A percentile compares a stretch with the other conserved stretches of the same genome.
phyloP scores from a whole-genome alignment of 2,888 invertebrate genomes.

The Drosophila colorata region DNA sequence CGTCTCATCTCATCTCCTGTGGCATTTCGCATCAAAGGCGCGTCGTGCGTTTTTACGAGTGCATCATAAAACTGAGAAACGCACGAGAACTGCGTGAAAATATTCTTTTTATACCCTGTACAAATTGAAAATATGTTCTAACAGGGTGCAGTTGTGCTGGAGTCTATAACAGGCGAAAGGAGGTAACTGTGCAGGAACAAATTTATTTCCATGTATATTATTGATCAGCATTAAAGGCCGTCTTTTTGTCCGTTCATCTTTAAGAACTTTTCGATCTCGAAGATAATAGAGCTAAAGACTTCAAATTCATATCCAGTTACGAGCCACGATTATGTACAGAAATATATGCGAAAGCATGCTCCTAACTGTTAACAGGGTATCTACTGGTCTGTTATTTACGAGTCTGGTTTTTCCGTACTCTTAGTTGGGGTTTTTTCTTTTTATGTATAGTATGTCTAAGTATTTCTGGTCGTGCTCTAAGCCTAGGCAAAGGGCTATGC shows the following conservation, averaged over 20 bases:
- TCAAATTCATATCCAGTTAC: too few relatives aligned
- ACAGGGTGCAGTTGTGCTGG: not conserved
- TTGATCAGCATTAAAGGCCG: too few relatives aligned
- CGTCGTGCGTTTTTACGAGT: conserved; percentile 70
- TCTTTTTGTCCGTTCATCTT: too few relatives aligned
- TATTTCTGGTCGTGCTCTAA: conserved; percentile 50
- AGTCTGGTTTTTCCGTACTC: conserved; percentile 25
- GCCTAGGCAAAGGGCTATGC: conserved; percentile 47
- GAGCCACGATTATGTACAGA: too few relatives aligned
- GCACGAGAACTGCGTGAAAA: conserved; percentile 60
- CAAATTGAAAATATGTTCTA: not conserved
- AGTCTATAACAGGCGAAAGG: too few relatives aligned
- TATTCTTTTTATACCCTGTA: conserved; percentile 23
- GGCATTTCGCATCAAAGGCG: conserved; percentile 69
- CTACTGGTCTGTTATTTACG: not conserved
- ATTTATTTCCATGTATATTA: too few relatives aligned
- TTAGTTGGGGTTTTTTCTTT: conserved; percentile 27
- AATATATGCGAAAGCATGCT: too few relatives aligned
- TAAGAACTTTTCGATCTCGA: too few relatives aligned
- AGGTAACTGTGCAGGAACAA: too few relatives aligned
- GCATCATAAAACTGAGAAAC: conserved; percentile 71
- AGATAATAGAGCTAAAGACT: too few relatives aligned
- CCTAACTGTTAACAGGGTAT: not conserved
- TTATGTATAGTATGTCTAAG: conserved; percentile 25
- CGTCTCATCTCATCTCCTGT: conserved; percentile 53